phyloP scores from a whole-genome alignment of 2,113 vertebrate species.

The Cyanistes caeruleus region DNA sequence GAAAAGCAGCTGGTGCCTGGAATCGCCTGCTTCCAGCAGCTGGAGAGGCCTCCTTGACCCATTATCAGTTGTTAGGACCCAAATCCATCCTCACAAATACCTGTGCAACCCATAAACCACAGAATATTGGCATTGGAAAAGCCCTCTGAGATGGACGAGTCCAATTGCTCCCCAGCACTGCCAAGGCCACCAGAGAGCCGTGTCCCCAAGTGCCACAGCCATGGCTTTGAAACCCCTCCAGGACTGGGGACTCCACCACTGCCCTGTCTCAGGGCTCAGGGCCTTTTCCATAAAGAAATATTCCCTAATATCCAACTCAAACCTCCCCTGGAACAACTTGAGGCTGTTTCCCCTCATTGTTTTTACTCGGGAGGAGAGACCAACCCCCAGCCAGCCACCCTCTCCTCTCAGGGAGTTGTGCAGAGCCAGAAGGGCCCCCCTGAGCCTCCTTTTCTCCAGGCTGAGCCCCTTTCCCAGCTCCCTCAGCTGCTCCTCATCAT shows the following conservation, averaged over 20 bases:
- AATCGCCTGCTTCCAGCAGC: not conserved
- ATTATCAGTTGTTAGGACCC: not conserved
- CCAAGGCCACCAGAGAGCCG: rapidly evolving
- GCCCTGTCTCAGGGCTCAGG: not conserved
- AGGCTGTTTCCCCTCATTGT: not conserved
- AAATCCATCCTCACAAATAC: not conserved
- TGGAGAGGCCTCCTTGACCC: not conserved
- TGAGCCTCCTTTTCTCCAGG: not conserved
- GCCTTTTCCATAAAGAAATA: not conserved
- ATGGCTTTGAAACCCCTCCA: not conserved
- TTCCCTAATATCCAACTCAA: not conserved
- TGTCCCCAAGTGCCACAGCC: not conserved
- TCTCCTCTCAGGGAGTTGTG: not conserved
- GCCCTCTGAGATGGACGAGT: not conserved
- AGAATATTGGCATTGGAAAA: not conserved
- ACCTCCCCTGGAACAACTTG: not conserved
- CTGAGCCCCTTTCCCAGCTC: not conserved
- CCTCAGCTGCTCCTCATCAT: not conserved
- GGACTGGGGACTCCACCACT: not conserved
- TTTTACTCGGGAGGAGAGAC: not conserved
- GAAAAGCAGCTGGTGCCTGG: not conserved
- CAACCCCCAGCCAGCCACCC: rapidly evolving
- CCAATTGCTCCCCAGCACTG: not conserved
- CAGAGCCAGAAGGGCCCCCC: not conserved
- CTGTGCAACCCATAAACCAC: rapidly evolving